phyloP scores from a whole-genome alignment of 92 coral and sea anemone genomes.

The Hydrozoanthus gracilis region DNA sequence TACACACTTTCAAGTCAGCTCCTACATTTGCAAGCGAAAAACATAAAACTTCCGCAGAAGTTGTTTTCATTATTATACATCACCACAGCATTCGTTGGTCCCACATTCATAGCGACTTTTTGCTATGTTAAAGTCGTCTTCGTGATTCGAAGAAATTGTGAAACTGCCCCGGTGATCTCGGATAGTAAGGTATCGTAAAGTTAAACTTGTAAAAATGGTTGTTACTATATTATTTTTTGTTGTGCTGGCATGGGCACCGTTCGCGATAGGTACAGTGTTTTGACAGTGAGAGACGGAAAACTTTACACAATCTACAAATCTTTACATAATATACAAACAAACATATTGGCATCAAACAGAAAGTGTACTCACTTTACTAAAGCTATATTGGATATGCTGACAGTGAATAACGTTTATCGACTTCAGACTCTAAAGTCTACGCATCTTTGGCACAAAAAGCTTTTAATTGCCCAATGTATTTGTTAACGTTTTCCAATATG shows the following conservation, averaged over 20 bases:
- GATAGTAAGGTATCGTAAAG: neutral
- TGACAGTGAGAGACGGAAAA: too few species aligned
- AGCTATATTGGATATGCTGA: too few species aligned
- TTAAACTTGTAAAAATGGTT: slow-evolving; percentile 5
- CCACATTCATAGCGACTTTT: neutral
- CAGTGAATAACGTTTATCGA: too few species aligned
- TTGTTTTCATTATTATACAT: neutral
- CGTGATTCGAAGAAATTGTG: neutral
- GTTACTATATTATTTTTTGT: neutral
- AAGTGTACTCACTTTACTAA: too few species aligned
- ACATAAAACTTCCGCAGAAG: neutral
- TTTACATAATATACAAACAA: too few species aligned
- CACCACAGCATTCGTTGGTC: neutral
- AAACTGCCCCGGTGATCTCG: neutral
- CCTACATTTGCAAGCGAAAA: neutral
- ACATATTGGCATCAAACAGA: too few species aligned
- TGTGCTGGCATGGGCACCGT: neutral
- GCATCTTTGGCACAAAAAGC: too few species aligned
- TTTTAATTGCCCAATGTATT: too few species aligned
- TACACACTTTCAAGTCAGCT: neutral
- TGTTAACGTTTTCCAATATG: too few species aligned
- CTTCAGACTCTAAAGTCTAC: too few species aligned
- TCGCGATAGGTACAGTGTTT: neutral
- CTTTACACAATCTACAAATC: too few species aligned
- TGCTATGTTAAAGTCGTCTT: neutral